Conservation (phyloP, 2,797 vertebrate genomes). For the Karalla daura region DNA sequence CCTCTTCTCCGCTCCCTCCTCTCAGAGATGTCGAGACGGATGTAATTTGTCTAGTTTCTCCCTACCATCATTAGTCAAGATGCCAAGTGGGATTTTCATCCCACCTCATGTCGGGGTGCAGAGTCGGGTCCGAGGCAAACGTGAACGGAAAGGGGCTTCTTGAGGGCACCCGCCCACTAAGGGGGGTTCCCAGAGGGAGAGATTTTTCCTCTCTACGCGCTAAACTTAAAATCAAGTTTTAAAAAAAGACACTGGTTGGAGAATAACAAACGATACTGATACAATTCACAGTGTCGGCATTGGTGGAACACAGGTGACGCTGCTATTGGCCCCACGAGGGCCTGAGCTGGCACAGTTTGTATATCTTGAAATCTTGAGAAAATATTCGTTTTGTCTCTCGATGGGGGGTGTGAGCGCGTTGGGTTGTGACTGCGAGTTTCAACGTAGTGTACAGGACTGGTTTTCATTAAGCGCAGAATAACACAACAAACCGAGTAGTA, state of each 20-base stretch:
- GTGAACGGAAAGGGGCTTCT: too few relatives aligned
- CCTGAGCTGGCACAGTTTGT: not conserved
- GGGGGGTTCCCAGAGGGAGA: too few relatives aligned
- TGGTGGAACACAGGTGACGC: too few relatives aligned
- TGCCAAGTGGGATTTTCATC: conserved; percentile 16
- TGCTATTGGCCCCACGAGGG: not conserved
- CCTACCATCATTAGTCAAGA: conserved; percentile 24
- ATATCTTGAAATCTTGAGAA: conserved; percentile 4
- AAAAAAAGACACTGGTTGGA: too few relatives aligned
- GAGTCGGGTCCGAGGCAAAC: too few relatives aligned
- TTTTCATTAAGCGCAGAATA: not conserved
- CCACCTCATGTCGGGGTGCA: too few relatives aligned
- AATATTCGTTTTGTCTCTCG: conserved; percentile 7
- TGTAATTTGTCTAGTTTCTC: conserved; percentile 6
- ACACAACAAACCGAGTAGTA: not conserved
- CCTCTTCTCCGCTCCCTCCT: conserved; percentile 11
- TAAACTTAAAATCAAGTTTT: too few relatives aligned
- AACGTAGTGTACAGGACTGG: not conserved
- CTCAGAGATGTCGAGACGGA: conserved; percentile 30
- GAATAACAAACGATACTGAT: too few relatives aligned
- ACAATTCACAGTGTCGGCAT: too few relatives aligned
- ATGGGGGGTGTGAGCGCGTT: not conserved
- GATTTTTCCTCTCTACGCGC: too few relatives aligned
- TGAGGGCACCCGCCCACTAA: too few relatives aligned
- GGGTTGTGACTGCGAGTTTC: not conserved